A percentile compares a stretch with the other conserved stretches of the same genome.
Conservation (phyloP, 2,113 vertebrate genomes). For the Gadus macrocephalus region DNA sequence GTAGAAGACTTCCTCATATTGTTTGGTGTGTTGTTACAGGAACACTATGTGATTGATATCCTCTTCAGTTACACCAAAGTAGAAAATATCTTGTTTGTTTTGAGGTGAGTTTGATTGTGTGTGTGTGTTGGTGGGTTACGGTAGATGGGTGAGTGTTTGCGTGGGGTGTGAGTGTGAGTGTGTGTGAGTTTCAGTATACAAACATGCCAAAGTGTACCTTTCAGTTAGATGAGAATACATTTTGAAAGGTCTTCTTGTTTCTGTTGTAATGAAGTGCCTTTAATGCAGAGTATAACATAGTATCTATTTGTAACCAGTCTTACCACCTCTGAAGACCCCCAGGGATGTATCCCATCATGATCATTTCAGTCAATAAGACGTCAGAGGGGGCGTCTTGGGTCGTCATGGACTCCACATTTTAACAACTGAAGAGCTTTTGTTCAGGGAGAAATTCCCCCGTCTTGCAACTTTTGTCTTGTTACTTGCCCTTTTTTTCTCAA, state of each 20-base stretch:
- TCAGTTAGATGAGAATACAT: background rate
- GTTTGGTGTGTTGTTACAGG: conserved; percentile 61
- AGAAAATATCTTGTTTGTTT: conserved; percentile 14
- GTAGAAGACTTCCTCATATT: conserved; percentile 65
- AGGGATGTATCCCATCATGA: too few species aligned
- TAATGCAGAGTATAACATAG: too few species aligned
- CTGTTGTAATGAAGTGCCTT: too few species aligned
- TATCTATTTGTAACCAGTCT: too few species aligned
- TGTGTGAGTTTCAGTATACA: background rate
- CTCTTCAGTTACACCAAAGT: conserved; percentile 5
- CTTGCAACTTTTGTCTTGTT: background rate
- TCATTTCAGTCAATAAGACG: too few species aligned
- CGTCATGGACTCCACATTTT: background rate
- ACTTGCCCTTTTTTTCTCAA: too few species aligned
- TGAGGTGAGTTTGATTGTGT: background rate
- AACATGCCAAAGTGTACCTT: background rate
- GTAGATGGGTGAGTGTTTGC: background rate
- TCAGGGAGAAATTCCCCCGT: background rate
- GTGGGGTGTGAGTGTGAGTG: background rate
- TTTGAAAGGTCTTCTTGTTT: too few species aligned
- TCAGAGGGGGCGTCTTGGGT: too few species aligned
- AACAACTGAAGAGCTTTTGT: background rate
- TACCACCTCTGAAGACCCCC: too few species aligned
- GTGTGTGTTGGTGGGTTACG: background rate
- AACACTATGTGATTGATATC: conserved; percentile 56